A percentile compares a stretch with the other conserved stretches of the same genome.
Evolutionary conservation across 1,140 invertebrate genomes (phyloP).

Genomic region (Luehdorfia chinensis): DNA sequence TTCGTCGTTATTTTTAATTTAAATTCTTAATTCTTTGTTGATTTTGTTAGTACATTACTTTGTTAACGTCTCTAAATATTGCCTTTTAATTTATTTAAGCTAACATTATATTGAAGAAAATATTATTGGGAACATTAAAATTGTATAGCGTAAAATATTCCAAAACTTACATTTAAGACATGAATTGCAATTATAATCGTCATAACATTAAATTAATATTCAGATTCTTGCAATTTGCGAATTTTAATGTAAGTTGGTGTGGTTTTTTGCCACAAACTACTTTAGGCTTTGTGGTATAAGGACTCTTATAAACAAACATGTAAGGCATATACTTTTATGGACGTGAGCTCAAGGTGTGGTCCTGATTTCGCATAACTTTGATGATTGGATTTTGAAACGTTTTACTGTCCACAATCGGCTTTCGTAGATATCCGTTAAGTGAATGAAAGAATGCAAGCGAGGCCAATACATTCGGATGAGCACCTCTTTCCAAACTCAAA

Average conservation of each 20-base stretch:
- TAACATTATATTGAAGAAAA: too few species aligned
- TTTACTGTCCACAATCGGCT: slow-evolving; percentile 38
- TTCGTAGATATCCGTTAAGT: slow-evolving; percentile 55
- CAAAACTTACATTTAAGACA: slow-evolving; percentile 5
- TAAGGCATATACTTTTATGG: slow-evolving; percentile 2
- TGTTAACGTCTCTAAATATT: too few species aligned
- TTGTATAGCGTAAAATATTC: too few species aligned
- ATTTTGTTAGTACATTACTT: too few species aligned
- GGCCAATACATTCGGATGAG: slow-evolving; percentile 37
- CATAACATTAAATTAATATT: slow-evolving; percentile 9
- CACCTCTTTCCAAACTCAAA: slow-evolving; percentile 37
- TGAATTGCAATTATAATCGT: slow-evolving; percentile 12
- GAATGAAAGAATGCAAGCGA: slow-evolving; percentile 39
- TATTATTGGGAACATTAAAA: too few species aligned
- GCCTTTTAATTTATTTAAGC: too few species aligned
- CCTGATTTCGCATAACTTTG: slow-evolving; percentile 39
- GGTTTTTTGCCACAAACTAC: not conserved
- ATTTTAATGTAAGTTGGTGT: slow-evolving; percentile 12
- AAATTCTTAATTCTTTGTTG: too few species aligned
- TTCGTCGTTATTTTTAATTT: slow-evolving; percentile 8
- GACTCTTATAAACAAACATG: not conserved
- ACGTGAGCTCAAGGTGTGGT: slow-evolving; percentile 33
- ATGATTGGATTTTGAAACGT: slow-evolving; percentile 35
- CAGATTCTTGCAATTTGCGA: slow-evolving; percentile 12
- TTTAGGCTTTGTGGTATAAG: not conserved